Base-by-base conservation (phyloP, 2,113 vertebrate genomes). In the Hyla sarda region DNA sequence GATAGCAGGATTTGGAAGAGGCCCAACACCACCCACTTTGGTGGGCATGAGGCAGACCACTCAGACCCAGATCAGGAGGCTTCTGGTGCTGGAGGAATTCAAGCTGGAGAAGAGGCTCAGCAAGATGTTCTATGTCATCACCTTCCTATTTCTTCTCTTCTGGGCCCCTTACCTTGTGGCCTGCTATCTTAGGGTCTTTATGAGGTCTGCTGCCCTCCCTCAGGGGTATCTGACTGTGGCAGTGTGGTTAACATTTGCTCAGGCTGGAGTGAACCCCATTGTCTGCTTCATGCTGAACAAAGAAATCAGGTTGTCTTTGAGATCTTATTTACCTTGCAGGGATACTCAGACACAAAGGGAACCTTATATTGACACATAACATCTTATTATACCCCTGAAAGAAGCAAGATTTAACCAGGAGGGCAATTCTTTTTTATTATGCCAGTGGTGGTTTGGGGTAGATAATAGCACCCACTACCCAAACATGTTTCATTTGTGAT, bases 121-220 rank as follows among this genome's bases (percentile, higher is more conserved):
- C 90, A 97, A 96, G 94, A 99, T 98, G 97, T 99, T 96, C 93
- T 99, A 98, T 91, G 95, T 98, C 92, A 95, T 99, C 91, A 99
- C 98, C 6, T 94, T 99, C 89, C 93, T 96, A 74, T 99, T 99
- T 90, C 90, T 99, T 87, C 87, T 98, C 3, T 94, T 99, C 85
- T 99, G 98, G 98, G 96, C 95, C 13, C 98, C 98, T 1, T 99
- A 99, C 85, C 96, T 98, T 30, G 95, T 96, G 90, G 95, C 97
- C 88, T 98, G 97, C 88, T 99, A 97, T 91, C 91, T 96, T 92
- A 95, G 97, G 37, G 96, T 99, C 90, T 94, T 98, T 88, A 94
- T 96, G 89, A 96, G 94, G 76, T 95, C 95, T 19, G 93, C 93
- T 69, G 88, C 94, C 37, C 93, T 99, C 41, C 96, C 97, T 60